Conservation (phyloP, 2,113 vertebrate species). For the Cervus canadensis region DNA sequence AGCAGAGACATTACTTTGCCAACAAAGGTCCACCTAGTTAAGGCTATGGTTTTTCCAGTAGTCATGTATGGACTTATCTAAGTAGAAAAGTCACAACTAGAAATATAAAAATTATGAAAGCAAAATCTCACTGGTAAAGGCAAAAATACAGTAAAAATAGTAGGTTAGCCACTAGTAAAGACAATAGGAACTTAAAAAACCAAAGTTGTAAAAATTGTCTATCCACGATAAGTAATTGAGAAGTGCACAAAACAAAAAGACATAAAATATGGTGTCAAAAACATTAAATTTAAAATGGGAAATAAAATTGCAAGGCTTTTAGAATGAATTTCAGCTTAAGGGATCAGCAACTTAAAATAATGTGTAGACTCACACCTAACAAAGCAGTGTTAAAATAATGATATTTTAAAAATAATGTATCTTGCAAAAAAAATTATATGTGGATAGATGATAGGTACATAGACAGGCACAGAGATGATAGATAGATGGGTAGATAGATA, state of each 20-base stretch:
- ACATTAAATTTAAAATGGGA: background rate
- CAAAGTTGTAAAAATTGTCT: background rate
- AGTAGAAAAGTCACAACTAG: background rate
- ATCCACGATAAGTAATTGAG: background rate
- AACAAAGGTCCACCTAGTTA: too few species aligned
- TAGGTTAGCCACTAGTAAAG: background rate
- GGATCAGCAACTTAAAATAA: background rate
- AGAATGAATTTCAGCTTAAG: background rate
- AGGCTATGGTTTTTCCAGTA: background rate
- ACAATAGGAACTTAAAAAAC: background rate
- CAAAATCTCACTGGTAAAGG: background rate
- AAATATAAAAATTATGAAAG: background rate
- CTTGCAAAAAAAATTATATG: background rate
- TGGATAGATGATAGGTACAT: background rate
- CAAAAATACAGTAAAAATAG: background rate
- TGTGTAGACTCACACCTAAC: background rate
- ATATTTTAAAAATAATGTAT: background rate
- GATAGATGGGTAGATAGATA: background rate
- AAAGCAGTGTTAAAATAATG: background rate
- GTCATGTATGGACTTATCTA: background rate
- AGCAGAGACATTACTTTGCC: too few species aligned
- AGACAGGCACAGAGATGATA: background rate
- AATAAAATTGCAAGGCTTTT: background rate
- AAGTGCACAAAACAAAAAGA: background rate
- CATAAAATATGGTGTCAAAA: background rate